Base-by-base conservation (phyloP, 2,888 invertebrate genomes). In the Rhaphigaster nebulosa region DNA sequence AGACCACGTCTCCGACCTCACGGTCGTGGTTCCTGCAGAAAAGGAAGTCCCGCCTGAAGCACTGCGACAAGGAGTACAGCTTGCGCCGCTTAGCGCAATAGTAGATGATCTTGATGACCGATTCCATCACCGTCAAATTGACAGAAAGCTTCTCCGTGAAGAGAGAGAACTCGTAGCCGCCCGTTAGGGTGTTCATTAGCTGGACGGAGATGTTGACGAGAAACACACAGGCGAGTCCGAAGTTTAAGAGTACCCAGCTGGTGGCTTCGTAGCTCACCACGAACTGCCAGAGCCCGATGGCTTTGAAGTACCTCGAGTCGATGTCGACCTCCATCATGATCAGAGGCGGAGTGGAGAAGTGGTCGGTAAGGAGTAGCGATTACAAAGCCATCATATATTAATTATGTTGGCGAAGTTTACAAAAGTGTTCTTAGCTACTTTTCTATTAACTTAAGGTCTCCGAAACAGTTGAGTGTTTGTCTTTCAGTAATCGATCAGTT, bases 121-220 rank as follows among this genome's bases (percentile, higher is more conserved):
- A 92, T 52, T 92, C 92, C 60, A 92, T 34, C 84, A 91, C 87
- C 0, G 91, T 92, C n/a, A 92, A 26, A 38, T 92, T 92, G 18
- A 92, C 92, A 13, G 92, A 88, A 26, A 92, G 80, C 87, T 92
- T 92, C 87, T 92, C 92, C 10, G 92, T 90, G 50, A 92, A 88
- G 23, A 87, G 60, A 1, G 90, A 84, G 60, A 92, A 92, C 41
- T 91, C 92, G 70, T 92, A 92, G 8, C 84, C 80, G 54, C 88
- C 54, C 0, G 87, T 70, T 20, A 91, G 65, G 8, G 90, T 91
- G 56, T 91, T 90, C 41, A 89, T 56, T 8, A 92, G 34, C 80
- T 92, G 91, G 8, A 91, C 50, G 34, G 88, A 60, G 13, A 91
- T 90, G 87, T 90, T 88, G 10, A 87, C 0, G 41, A 90, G 29